phyloP scores from a whole-genome alignment of 2,797 vertebrate species.

The Platalea minor region DNA sequence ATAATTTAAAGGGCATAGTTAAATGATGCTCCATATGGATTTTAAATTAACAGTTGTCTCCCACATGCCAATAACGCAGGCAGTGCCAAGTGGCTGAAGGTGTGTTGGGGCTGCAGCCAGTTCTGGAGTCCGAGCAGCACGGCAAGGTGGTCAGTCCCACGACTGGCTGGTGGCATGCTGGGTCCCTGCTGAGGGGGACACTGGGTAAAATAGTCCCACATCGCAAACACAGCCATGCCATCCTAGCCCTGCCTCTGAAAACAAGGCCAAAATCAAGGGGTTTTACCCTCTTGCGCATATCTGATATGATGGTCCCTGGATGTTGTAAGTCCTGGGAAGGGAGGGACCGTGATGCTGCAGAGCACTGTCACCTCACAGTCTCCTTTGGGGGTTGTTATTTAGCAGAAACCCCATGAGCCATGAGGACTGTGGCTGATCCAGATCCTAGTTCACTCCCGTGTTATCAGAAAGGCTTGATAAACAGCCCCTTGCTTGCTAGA shows the following conservation, averaged over 20 bases:
- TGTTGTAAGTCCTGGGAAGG: not conserved
- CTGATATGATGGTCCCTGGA: not conserved
- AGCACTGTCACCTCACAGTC: not conserved
- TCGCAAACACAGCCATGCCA: not conserved
- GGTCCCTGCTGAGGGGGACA: not conserved
- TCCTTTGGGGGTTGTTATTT: not conserved
- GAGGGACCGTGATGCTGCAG: not conserved
- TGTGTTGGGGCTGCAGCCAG: not conserved
- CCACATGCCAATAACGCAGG: not conserved
- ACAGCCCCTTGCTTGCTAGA: not conserved
- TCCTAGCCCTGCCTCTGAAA: not conserved
- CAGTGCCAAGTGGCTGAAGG: not conserved
- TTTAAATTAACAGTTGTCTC: not conserved
- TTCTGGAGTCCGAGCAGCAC: not conserved
- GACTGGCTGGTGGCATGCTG: not conserved
- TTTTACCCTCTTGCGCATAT: not conserved
- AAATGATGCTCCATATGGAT: not conserved
- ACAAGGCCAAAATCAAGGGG: not conserved
- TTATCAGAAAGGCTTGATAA: not conserved
- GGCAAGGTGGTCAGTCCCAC: not conserved
- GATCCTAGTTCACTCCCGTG: not conserved
- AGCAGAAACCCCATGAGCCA: fast-evolving
- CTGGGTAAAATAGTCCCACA: fast-evolving
- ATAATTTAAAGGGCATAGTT: not conserved
- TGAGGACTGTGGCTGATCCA: not conserved